A percentile compares a stretch with the other conserved stretches of the same genome.
Evolutionary conservation across 2,113 vertebrate genomes (phyloP).

Genomic region (Lycaon pictus): DNA sequence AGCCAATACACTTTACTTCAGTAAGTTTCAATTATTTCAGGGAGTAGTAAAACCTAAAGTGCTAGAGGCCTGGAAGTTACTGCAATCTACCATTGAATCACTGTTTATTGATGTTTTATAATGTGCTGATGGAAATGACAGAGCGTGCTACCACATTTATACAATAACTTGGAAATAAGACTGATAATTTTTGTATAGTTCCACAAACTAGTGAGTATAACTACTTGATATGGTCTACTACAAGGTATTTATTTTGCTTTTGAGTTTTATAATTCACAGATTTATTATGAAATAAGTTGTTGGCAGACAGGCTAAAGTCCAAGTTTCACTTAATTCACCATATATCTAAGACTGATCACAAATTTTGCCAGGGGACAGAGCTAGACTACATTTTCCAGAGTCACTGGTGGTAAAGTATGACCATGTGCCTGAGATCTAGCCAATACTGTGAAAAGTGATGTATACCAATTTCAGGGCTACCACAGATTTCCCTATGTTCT

Average conservation of each 20-base stretch:
- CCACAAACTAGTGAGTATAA: neutral
- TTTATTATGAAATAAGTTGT: neutral
- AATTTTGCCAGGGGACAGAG: neutral
- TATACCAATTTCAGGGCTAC: neutral
- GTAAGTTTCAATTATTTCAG: neutral
- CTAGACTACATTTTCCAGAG: neutral
- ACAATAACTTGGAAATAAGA: neutral
- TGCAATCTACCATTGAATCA: neutral
- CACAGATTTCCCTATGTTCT: neutral
- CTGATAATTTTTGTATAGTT: slow-evolving; percentile 7
- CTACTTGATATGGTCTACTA: neutral
- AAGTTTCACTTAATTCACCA: neutral
- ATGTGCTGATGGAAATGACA: neutral
- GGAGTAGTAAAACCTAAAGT: neutral
- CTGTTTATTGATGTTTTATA: neutral
- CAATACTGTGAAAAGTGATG: neutral
- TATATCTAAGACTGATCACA: neutral
- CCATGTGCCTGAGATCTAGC: neutral
- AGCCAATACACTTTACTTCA: neutral
- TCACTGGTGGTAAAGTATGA: neutral
- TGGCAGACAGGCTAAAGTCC: neutral
- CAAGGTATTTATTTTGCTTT: neutral
- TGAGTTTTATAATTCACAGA: slow-evolving; percentile 4
- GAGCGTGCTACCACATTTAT: neutral
- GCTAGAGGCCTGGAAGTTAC: neutral